phyloP scores from a whole-genome alignment of 2,113 vertebrate species.

The Lota lota region DNA sequence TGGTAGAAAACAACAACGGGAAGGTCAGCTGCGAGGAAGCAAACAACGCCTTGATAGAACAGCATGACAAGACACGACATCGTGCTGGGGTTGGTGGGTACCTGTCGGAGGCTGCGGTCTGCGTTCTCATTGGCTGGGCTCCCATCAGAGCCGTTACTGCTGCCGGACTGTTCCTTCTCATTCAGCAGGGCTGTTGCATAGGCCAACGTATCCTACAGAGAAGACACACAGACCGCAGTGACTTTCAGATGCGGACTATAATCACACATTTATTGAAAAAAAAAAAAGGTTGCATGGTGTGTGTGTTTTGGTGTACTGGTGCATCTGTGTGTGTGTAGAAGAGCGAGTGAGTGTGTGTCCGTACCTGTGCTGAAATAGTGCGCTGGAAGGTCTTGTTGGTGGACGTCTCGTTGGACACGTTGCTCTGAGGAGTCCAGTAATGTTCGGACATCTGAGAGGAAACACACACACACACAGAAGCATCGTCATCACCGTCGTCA shows the following conservation, averaged over 20 bases:
- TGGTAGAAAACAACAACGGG: conserved; percentile 46
- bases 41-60: too few relatives aligned
- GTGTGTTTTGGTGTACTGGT: not conserved
- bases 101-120: conserved; percentile 91
- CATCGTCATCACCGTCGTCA: too few relatives aligned
- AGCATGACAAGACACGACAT: not conserved
- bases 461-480: conserved; percentile 10
- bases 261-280: too few relatives aligned
- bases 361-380: conserved; percentile 97
- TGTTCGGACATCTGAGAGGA: conserved; percentile 94
- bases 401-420: conserved; percentile 96
- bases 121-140: conserved; percentile 94
- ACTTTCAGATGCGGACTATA: too few relatives aligned
- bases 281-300: not conserved
- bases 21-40: too few relatives aligned
- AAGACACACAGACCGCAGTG: conserved; percentile 6
- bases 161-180: conserved; percentile 96
- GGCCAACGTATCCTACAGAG: conserved; percentile 87
- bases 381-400: conserved; percentile 99
- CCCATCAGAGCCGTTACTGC: conserved; percentile 96
- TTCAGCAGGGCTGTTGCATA: conserved; percentile 96
- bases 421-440: conserved; percentile 98
- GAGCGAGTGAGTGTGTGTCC: not conserved
- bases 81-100: conserved; percentile 49
- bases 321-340: not conserved